Base-by-base conservation (phyloP, 92 coral and sea anemone genomes). In the Siderastrea siderea region DNA sequence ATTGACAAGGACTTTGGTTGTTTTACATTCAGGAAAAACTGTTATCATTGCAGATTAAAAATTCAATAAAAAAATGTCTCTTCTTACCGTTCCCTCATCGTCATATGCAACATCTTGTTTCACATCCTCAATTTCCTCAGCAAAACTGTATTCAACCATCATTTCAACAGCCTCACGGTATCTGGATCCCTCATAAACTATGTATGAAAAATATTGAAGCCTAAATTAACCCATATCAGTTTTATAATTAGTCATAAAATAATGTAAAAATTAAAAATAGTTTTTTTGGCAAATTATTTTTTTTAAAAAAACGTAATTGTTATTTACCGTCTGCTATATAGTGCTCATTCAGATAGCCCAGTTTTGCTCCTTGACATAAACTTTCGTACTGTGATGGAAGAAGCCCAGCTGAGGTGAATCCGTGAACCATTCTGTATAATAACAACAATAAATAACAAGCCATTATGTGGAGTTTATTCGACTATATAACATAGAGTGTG, bases 341-440 rank as follows among this genome's bases (percentile, higher is more conserved):
- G 48, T 77, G 81, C 66, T 77, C 81, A 55, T 77, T 77, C 63
- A 77, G 7, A 77, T 52, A 43, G 44, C 81, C 81, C 62, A 77
- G 81, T 11, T 52, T 77, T 44, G 81, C 81, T 19, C 47, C 81
- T 55, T 55, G 64, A 48, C 81, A 77, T 3, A 77, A 77, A 63
- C 81, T 77, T 26, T 77, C 81, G 49, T 77, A 77, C 45, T 77
- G 81, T 77, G 81, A 77, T 52, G 81, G 47, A 58, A 76, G 81
- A 17, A 76, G 81, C 46, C 81, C 66, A 26, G 38, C 38, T 26
- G 38, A 26, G 38, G 38, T 0, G 38, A n/a, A n/a, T n/a, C n/a
- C 38, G 38, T 26, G 38, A 26, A 26, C 38, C 38, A 26, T 26
- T 26, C 38, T 26, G 38, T 26, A 26, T 26, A 26, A 26, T 26